phyloP scores from a whole-genome alignment of 2,797 vertebrate species.

The Rhynchotus rufescens region DNA sequence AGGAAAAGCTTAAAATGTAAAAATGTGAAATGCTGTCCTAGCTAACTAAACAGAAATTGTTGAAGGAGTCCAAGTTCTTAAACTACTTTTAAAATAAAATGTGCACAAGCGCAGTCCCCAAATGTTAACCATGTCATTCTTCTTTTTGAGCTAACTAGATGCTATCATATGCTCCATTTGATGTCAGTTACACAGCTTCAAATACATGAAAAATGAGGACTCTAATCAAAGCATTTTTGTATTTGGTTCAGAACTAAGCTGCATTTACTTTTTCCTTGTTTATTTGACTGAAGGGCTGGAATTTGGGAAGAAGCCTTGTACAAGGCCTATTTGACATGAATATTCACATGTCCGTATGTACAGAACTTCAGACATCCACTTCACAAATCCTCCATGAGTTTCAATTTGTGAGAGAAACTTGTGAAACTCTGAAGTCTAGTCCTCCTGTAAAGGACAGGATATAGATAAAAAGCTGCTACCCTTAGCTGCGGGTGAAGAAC shows the following conservation, averaged over 20 bases:
- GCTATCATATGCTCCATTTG: accelerated
- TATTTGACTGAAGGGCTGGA: background rate
- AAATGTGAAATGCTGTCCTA: background rate
- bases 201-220: background rate
- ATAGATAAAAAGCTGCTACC: accelerated
- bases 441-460: background rate
- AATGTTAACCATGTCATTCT: too few species aligned
- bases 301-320: background rate
- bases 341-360: accelerated
- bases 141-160: background rate
- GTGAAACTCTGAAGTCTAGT: background rate
- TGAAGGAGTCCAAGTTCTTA: background rate
- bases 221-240: background rate
- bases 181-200: too few species aligned
- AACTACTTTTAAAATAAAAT: background rate
- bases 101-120: background rate
- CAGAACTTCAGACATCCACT: background rate
- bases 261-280: too few species aligned
- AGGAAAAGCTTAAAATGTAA: background rate
- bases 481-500: background rate
- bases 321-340: accelerated
- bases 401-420: background rate
- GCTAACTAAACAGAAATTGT: accelerated
- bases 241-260: background rate
- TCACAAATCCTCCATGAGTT: background rate